These are phyloP conservation scores for Sebastes miniatus DNA, from an alignment of 2,797 vertebrate species.

Conservation along the genomic window DNA sequence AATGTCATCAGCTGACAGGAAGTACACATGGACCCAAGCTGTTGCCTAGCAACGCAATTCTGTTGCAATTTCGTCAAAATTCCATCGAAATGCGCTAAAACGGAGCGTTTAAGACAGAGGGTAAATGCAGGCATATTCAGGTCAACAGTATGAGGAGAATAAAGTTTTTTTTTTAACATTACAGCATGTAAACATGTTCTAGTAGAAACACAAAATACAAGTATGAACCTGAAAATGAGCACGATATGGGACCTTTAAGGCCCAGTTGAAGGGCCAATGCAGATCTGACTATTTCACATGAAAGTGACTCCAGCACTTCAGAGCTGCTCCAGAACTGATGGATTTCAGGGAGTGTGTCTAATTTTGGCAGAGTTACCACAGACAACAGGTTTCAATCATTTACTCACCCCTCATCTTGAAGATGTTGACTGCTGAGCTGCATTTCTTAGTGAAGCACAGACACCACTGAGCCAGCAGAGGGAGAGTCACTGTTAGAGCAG, in stretches of 20 bases:
- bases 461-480: constrained; percentile 6
- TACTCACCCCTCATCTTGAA: background rate
- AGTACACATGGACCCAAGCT: too few species aligned
- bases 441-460: background rate
- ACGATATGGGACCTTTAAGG: background rate
- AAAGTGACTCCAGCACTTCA: background rate
- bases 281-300: background rate
- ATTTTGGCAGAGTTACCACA: background rate
- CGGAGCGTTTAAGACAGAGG: too few species aligned
- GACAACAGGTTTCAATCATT: background rate
- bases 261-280: background rate
- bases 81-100: too few species aligned
- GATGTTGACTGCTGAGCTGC: background rate
- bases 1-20: too few species aligned
- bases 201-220: too few species aligned
- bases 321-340: background rate
- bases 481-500: background rate
- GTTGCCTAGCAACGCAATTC: too few species aligned
- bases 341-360: background rate
- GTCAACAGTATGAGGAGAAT: too few species aligned
- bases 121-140: too few species aligned
- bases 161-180: too few species aligned
- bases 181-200: too few species aligned
- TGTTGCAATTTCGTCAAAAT: too few species aligned
- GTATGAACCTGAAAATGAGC: too few species aligned